Base-by-base conservation (phyloP, 1,140 invertebrate species). In the Macrosteles quadrilineatus region DNA sequence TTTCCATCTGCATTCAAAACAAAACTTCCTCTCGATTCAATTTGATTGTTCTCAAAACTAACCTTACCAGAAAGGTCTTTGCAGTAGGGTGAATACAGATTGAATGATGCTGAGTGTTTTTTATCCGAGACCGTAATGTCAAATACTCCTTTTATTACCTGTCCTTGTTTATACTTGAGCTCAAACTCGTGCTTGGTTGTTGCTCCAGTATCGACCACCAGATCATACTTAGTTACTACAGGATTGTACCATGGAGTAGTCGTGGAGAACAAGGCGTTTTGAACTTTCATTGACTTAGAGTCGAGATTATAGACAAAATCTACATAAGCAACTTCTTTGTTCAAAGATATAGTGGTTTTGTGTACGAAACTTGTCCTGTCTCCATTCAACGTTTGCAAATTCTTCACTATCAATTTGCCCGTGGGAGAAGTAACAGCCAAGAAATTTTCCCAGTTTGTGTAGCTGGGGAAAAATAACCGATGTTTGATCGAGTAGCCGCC, bases 311-410 rank as follows among this genome's bases (percentile, higher is more conserved):
- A 25, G 27, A 12, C 25, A 4, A 59, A 25, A 59, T 59, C 55
- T 27, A 59, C 11, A n/a, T 59, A 59, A 27, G 55, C 21, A 11
- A 59, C 55, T 30, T 59, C 27, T 59, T 59, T 59, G 27, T 59
- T 23, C 21, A 59, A 9, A 14, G 25, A 59, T 4, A 59, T 11
- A n/a, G 55, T 59, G 2, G 55, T 27, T 59, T 59, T 59, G n/a
- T 59, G 55, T 14, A 27, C 11, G n/a, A 59, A 59, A 27, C 23
- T 23, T 6, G 55, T 59, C 55, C 21, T 29, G 2, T 25, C 55
- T 59, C 2, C 55, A 59, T 59, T 59, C 1, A 29, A 2, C 6
- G 55, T 27, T 23, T 59, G 55, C 27, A 14, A 30, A 23, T 59
- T 59, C 25, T 59, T 59, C 9, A 59, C n/a, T 3, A 27, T 59